Conservation (phyloP, 2,888 invertebrate genomes). For the Drosophila glabriapex region DNA sequence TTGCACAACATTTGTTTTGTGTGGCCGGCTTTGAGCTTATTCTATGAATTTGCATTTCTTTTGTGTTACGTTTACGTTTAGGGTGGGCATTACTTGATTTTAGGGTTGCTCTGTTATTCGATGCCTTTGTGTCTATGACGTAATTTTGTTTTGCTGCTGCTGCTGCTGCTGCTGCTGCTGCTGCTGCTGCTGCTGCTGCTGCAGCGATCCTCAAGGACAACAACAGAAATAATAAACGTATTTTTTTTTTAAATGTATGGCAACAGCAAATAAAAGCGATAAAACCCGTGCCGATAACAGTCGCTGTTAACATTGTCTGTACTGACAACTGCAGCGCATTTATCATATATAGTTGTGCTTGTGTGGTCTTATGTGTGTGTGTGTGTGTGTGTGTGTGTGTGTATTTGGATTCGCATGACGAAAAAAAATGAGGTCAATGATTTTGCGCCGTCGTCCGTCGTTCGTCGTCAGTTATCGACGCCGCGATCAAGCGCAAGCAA, state of each 20-base stretch:
- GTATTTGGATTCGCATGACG: constrained; percentile 68
- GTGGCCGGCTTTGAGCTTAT: constrained; percentile 52
- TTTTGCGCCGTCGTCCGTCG: constrained; percentile 73
- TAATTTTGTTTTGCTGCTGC: constrained; percentile 35
- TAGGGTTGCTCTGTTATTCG: constrained; percentile 44
- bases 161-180: constrained; percentile 6
- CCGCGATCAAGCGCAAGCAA: constrained; percentile 59
- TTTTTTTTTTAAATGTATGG: constrained; percentile 14
- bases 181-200: constrained; percentile 6
- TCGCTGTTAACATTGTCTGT: constrained; percentile 38
- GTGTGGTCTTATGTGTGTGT: constrained; percentile 5
- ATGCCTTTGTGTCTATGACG: constrained; percentile 44
- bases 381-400: constrained; percentile 14
- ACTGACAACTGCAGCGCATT: constrained; percentile 53
- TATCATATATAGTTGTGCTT: constrained; percentile 20
- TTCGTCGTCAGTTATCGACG: constrained; percentile 68
- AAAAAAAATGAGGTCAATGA: constrained; percentile 81
- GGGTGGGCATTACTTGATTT: constrained; percentile 30
- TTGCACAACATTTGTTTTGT: constrained; percentile 49
- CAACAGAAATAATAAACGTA: constrained; percentile 17
- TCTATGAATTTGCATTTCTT: constrained; percentile 69
- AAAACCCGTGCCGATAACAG: constrained; percentile 66
- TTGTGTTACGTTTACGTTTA: constrained; percentile 43
- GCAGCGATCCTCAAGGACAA: constrained; percentile 66
- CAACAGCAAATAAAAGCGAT: constrained; percentile 46